phyloP scores from a whole-genome alignment of 64 coral and sea anemone genomes.

The Catalaphyllia jardinei region DNA sequence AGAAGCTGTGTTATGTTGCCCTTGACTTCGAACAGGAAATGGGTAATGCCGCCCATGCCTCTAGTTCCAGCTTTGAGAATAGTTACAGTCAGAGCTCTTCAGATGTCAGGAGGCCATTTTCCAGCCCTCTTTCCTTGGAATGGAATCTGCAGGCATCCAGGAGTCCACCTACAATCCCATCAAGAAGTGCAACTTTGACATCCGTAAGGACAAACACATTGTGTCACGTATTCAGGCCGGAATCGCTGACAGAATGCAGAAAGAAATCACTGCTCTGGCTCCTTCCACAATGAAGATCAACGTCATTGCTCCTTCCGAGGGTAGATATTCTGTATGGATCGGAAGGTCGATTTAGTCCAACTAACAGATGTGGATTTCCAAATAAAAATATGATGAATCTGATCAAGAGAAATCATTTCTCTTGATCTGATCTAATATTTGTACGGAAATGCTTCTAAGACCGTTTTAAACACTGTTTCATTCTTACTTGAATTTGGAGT shows the following conservation, averaged over 20 bases:
- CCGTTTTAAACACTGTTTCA: background rate
- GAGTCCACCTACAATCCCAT: constrained; percentile 68
- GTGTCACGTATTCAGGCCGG: constrained; percentile 58
- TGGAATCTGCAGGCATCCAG: constrained; percentile 81
- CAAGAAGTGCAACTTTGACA: constrained; percentile 70
- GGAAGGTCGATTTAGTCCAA: constrained; percentile 73
- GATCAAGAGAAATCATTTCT: too few species aligned
- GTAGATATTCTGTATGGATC: constrained; percentile 83
- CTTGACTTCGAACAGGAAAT: constrained; percentile 72
- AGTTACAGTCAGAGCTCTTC: constrained; percentile 78
- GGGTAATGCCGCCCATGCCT: constrained; percentile 37
- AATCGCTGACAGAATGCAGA: constrained; percentile 75
- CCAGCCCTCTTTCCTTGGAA: constrained; percentile 77
- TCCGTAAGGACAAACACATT: constrained; percentile 71
- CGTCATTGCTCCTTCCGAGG: constrained; percentile 67
- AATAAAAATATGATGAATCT: too few species aligned
- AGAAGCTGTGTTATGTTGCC: constrained; percentile 64
- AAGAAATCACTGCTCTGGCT: constrained; percentile 67
- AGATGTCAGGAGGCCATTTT: constrained; percentile 63
- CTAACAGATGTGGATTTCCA: constrained; percentile 92
- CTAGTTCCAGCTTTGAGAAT: constrained; percentile 71
- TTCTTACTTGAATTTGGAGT: background rate
- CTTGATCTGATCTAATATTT: constrained; percentile 45
- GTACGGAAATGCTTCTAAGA: constrained; percentile 62
- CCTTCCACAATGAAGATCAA: constrained; percentile 80